A percentile compares a stretch with the other conserved stretches of the same genome.
These are phyloP conservation scores for Plotosus lineatus DNA, from an alignment of 2,113 vertebrate genomes.

Conservation along the genomic window DNA sequence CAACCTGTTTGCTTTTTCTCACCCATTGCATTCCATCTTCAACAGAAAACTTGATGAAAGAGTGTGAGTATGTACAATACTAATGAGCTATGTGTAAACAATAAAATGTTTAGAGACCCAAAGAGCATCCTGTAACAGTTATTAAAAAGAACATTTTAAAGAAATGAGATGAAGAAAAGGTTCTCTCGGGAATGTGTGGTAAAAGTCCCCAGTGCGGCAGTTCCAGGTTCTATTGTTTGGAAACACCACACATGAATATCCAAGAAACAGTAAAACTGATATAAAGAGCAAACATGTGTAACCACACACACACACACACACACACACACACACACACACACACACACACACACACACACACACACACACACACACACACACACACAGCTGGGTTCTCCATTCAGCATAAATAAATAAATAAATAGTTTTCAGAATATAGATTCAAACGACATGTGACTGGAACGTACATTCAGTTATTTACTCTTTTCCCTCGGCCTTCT, in stretches of 20 bases:
- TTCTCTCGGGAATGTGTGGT: neutral
- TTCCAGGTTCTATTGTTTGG: neutral
- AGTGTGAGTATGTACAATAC: neutral
- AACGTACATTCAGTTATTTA: neutral
- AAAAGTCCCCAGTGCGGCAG: neutral
- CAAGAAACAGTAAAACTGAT: constrained; percentile 16
- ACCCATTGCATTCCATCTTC: neutral
- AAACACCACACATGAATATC: constrained; percentile 14
- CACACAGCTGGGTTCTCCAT: neutral
- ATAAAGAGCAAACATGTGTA: neutral
- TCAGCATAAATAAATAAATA: no score
- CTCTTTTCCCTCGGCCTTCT: neutral
- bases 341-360: neutral
- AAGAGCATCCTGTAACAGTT: neutral
- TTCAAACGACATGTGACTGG: no score
- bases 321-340: constrained; percentile 1
- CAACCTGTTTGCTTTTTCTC: neutral
- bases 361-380: neutral
- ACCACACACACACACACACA: neutral
- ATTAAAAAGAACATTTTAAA: neutral
- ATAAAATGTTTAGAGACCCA: neutral
- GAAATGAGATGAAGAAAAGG: neutral
- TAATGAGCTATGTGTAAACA: neutral
- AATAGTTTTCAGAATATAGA: no score
- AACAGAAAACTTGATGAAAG: neutral